phyloP scores from a whole-genome alignment of 2,113 vertebrate species.

The Sclerurus mexicanus region DNA sequence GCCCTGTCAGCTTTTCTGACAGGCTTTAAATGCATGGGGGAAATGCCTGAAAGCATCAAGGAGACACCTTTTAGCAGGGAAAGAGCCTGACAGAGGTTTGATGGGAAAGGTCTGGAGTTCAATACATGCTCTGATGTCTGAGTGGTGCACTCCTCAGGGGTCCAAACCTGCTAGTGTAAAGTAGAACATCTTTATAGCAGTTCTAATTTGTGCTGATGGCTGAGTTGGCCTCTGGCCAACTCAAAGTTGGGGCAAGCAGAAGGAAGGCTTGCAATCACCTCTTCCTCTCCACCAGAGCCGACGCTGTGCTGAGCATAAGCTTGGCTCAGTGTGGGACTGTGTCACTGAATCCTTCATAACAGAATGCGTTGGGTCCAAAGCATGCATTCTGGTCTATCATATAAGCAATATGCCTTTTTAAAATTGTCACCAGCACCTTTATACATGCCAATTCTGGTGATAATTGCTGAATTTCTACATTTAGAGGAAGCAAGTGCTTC shows the following conservation, averaged over 20 bases:
- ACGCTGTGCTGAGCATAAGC: constrained; percentile 48
- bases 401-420: constrained; percentile 74
- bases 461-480: constrained; percentile 81
- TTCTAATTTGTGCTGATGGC: constrained; percentile 59
- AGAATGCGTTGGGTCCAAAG: constrained; percentile 55
- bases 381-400: constrained; percentile 68
- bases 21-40: background rate
- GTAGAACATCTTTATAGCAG: constrained; percentile 33
- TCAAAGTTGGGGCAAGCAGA: constrained; percentile 51
- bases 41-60: background rate
- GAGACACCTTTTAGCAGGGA: background rate
- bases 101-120: constrained; percentile 37
- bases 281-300: constrained; percentile 28
- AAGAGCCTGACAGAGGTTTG: background rate
- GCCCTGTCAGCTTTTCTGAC: background rate
- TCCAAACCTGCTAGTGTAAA: constrained; percentile 45
- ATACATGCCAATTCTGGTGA: constrained; percentile 72
- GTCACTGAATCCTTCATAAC: constrained; percentile 47
- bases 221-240: constrained; percentile 32
- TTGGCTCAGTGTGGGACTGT: constrained; percentile 61
- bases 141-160: constrained; percentile 15
- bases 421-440: constrained; percentile 73
- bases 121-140: constrained; percentile 7
- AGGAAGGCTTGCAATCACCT: constrained; percentile 55
- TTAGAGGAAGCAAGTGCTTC: constrained; percentile 70